Conservation (phyloP, 2,888 invertebrate species). For the Chymomyza procnemis region DNA sequence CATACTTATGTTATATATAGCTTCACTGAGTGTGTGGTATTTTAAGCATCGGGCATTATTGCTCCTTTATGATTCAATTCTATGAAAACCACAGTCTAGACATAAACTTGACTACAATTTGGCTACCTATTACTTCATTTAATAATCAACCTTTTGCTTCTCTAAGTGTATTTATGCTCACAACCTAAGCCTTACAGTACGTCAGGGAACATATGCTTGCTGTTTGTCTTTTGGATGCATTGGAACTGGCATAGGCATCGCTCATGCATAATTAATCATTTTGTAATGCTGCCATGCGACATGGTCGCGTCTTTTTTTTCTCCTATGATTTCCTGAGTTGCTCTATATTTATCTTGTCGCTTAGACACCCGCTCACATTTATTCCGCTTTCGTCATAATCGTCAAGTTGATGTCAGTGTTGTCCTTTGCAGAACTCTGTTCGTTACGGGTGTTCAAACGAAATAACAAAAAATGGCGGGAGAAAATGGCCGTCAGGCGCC, state of each 20-base stretch:
- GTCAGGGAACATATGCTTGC: conserved; percentile 23
- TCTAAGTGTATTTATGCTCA: not conserved
- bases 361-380: conserved; percentile 25
- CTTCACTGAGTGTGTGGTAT: no score
- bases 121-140: not conserved
- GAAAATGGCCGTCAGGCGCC: not conserved
- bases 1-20: no score
- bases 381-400: conserved; percentile 38
- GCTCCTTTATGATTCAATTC: not conserved
- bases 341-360: conserved; percentile 61
- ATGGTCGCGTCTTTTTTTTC: conserved; percentile 60
- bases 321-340: conserved; percentile 36
- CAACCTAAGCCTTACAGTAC: not conserved
- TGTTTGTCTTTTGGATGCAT: conserved; percentile 38
- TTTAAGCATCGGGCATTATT: no score
- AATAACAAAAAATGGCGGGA: not conserved
- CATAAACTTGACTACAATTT: not conserved
- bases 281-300: conserved; percentile 57
- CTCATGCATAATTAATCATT: conserved; percentile 68
- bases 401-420: not conserved
- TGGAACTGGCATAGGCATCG: conserved; percentile 12
- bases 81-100: not conserved
- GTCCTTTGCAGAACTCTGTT: conserved; percentile 1
- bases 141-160: not conserved
- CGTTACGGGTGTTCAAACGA: not conserved